Evolutionary conservation across 1,140 invertebrate species (phyloP), one percentile per base, ranked within the genome.

Genomic region (Drosophila micromelanica): DNA sequence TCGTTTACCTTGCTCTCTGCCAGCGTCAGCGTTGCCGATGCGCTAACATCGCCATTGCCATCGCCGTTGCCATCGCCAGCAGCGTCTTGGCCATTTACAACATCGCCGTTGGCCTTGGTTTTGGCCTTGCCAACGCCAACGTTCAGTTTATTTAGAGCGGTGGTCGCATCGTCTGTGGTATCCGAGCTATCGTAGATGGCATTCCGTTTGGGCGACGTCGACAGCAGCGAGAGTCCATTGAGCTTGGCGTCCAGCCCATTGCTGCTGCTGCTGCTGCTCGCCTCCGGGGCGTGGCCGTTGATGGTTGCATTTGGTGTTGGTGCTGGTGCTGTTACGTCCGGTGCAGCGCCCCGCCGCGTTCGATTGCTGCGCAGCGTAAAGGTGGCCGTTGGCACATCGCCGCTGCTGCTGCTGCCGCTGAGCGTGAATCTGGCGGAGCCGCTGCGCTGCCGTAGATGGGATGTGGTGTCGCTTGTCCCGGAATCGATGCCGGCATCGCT

Each of bases 331-430:
- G 71, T 7, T 0, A 32, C 7, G 13, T 75, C 67, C 65, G 56
- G 64, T 45, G 38, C 45, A 13, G 69, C 69, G 9, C 37, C 73
- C 51, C 76, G 68, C 9, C 69, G 46, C 13, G 43, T 59, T 37
- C 30, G 56, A 62, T 62, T 71, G 40, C 65, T 61, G 51, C 61
- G 64, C 46, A 72, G 43, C 2, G 90, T 91, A 55, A 91, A 90
- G 4, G 90, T 91, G 27, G 90, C 90, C 40, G 90, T 91, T 17
- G 90, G 90, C 49, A 91, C 78, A 78, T 86, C 78, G 3, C 90
- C 85, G 37, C 65, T 86, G 59, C 85, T 89, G 46, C 62, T 89
- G 73, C 84, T 89, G 42, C 45, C 71, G 46, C 63, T 89, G 9
- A 90, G n/a, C 7, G 76, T 70, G 52, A 54, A 89, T 43, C 68